phyloP scores from a whole-genome alignment of 2,113 vertebrate genomes.

The Onychostruthus taczanowskii region DNA sequence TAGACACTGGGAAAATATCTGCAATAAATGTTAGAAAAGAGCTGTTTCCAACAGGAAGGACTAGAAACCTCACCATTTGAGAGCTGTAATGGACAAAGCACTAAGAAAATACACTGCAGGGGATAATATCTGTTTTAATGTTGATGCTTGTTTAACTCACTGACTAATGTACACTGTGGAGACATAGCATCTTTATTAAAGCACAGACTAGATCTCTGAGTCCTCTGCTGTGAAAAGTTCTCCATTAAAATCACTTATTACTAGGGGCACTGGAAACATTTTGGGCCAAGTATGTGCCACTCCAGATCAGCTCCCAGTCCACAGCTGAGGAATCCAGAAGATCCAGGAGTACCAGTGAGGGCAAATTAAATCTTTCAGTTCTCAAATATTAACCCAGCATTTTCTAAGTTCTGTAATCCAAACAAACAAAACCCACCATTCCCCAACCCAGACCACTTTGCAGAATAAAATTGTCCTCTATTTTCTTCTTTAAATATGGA shows the following conservation, averaged over 20 bases:
- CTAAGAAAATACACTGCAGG: conserved; percentile 56
- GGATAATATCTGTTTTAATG: conserved; percentile 53
- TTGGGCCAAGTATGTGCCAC: background rate
- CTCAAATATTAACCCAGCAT: background rate
- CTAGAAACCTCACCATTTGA: conserved; percentile 3
- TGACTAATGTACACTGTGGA: conserved; percentile 43
- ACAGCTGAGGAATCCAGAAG: background rate
- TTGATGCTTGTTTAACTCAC: conserved; percentile 55
- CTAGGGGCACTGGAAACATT: background rate
- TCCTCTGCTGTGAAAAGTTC: background rate
- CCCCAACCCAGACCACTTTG: background rate
- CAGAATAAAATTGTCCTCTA: background rate
- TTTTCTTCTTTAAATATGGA: background rate
- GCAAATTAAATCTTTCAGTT: background rate
- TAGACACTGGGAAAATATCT: background rate
- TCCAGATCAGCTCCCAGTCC: background rate
- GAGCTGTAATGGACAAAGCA: conserved; percentile 41
- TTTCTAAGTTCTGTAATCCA: background rate
- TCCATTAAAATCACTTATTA: background rate
- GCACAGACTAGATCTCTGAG: background rate
- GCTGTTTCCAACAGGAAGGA: background rate
- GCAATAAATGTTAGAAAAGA: background rate
- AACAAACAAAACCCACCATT: background rate
- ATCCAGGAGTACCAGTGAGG: background rate
- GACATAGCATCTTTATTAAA: conserved; percentile 14